Evolutionary conservation across 30 jellyfish, hydroid and myxozoan genomes (phyloP), one percentile per base, ranked within the genome.

Genomic region (Catostylus mosaicus): DNA sequence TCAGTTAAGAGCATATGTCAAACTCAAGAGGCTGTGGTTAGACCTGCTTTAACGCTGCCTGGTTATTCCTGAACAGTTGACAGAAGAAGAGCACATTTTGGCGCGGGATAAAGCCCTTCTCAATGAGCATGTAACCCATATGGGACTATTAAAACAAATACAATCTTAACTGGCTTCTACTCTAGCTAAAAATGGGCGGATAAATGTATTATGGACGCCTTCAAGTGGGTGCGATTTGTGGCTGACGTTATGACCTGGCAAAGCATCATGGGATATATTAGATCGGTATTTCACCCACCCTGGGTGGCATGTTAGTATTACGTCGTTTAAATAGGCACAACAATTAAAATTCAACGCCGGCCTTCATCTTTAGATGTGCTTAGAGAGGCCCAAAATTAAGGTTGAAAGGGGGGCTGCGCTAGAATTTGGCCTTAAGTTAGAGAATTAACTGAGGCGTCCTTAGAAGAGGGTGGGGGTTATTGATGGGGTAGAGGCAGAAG

Each of bases 21-120:
- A 77, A 59, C 78, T 77, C 88, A 77, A 77, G 88, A 77, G 88
- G 76, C 54, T 77, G 88, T 47, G 88, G 88, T 77, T 34, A 30
- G 78, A 35, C 88, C 24, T 8, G 48, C 56, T 29, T 36, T 78
- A 40, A 30, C 24, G 31, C 54, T 77, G 66, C 88, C 76, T 77
- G 88, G 78, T 46, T 77, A 33, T 9, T 60, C 78, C 38, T 57
- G 27, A 20, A 30, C 64, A 29, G 78, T 54, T 77, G 88, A 77
- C 30, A 77, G 88, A 56, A 37, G 35, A 35, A 77, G 52, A 60
- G 63, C 77, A 57, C 61, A 29, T 22, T 40, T 16, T 73, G 73
- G 76, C 50, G 8, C 8, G 78, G 74, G 32, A 29, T 68, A 37
- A 38, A 32, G n/a, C 59, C 45, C 26, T 18, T 8, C 18, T 23